Evolutionary conservation across 2,888 invertebrate species (phyloP).

Genomic region (Chymomyza procnemis): DNA sequence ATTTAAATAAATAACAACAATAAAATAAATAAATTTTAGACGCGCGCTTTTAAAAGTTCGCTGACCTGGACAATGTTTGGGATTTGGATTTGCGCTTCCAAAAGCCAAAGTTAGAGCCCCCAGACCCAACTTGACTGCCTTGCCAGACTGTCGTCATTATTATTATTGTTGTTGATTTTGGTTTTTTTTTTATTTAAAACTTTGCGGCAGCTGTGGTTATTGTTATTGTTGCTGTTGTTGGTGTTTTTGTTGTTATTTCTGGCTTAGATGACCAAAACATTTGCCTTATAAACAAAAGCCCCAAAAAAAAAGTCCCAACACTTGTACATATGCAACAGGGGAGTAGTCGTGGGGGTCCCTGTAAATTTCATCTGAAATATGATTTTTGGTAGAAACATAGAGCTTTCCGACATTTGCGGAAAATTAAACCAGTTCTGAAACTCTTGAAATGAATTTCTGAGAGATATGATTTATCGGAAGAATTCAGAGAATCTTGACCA

Average conservation of each 20-base stretch:
- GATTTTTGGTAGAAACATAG: too few relatives aligned
- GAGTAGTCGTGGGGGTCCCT: too few relatives aligned
- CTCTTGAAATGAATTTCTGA: too few relatives aligned
- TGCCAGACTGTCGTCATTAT: slow-evolving; percentile 39
- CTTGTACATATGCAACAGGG: slow-evolving; percentile 12
- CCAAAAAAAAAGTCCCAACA: slow-evolving; percentile 7
- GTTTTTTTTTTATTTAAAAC: too few relatives aligned
- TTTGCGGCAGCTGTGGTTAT: slow-evolving; percentile 28
- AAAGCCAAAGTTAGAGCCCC: slow-evolving; percentile 3
- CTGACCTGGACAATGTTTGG: slow-evolving; percentile 66
- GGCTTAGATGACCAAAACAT: slow-evolving; percentile 62
- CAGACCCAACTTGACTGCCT: slow-evolving; percentile 54
- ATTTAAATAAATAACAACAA: slow-evolving; percentile 29
- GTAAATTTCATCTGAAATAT: too few relatives aligned
- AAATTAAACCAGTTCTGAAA: too few relatives aligned
- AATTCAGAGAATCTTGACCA: too few relatives aligned
- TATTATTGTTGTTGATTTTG: slow-evolving; percentile 12
- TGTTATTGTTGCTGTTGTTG: slow-evolving; percentile 15
- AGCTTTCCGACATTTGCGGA: too few relatives aligned
- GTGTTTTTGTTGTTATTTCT: slow-evolving; percentile 8
- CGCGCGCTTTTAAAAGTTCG: slow-evolving; percentile 60
- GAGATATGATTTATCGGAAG: too few relatives aligned
- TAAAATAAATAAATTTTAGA: slow-evolving; percentile 53
- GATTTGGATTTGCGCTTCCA: slow-evolving; percentile 33
- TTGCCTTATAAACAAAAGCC: slow-evolving; percentile 18